Base-by-base conservation (phyloP, 2,113 vertebrate species). In the Nothobranchius furzeri region DNA sequence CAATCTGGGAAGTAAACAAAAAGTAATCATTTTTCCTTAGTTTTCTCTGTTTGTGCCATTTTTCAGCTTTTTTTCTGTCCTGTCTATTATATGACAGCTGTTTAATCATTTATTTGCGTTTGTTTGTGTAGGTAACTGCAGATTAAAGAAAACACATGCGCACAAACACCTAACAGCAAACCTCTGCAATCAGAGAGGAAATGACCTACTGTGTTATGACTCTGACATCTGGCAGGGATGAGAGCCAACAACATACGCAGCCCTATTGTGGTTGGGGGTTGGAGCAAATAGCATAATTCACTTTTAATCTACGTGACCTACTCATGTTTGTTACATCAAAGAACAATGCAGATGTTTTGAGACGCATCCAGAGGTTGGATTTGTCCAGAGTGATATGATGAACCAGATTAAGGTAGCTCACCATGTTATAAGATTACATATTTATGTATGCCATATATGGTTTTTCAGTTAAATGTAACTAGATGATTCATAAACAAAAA, bases 171-270 rank as follows among this genome's bases (percentile, higher is more conserved):
- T 20, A 51, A 2, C 36, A 60, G 62, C 37, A 54, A 45, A 36
- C 30, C n/a, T 49, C 46, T 42, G 30, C 54, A 60, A 42, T 69
- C 64, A 67, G 51, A 56, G 56, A 59, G 67, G 51, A 86, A 76
- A 70, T 73, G 64, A 76, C 70, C 74, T 48, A 2, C 61, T 70
- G 77, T 64, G 67, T 73, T 75, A 70, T 70, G 67, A 79, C 62
- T 81, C 68, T 50, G 70, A 87, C 85, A 90, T 87, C 85, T 85
- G 86, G 75, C 57, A 63, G 51, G 68, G 77, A 81, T 79, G 59
- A 61, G 68, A 64, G 59, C 61, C 14, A 40, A 51, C 53, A 55
- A 56, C 62, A 61, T 69, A 63, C 36, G 10, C 46, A 55, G 55
- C 36, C 8, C 37, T 43, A 53, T 47, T n/a, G 45, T 20, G 61